Evolutionary conservation across 2,888 invertebrate species (phyloP).

Genomic region (Drosophila greeni): DNA sequence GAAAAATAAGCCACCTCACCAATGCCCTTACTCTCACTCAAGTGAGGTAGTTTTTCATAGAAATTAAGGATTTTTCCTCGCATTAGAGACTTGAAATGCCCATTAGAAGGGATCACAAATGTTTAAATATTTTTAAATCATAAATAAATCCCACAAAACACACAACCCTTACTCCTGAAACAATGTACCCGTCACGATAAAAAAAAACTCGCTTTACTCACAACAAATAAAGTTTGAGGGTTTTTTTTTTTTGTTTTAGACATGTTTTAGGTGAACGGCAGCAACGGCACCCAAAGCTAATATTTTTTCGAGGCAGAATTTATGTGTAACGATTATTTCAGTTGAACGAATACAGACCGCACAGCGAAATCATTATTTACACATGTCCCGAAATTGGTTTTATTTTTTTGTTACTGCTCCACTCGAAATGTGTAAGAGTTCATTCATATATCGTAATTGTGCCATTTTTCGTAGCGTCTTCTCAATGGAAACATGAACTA

Average conservation of each 20-base stretch:
- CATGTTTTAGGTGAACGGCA: slow-evolving; percentile 33
- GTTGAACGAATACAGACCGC: slow-evolving; percentile 49
- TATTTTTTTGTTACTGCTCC: slow-evolving; percentile 2
- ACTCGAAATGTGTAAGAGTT: slow-evolving; percentile 10
- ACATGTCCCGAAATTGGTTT: slow-evolving; percentile 59
- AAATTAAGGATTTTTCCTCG: neutral
- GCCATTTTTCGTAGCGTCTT: neutral
- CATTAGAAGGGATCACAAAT: neutral
- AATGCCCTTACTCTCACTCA: slow-evolving; percentile 10
- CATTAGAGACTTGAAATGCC: neutral
- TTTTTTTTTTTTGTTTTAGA: slow-evolving; percentile 42
- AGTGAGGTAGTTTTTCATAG: neutral
- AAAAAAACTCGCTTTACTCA: neutral
- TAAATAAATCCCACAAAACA: neutral
- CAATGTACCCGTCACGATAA: neutral
- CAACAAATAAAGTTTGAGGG: slow-evolving; percentile 46
- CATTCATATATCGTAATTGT: slow-evolving; percentile 16
- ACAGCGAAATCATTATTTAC: slow-evolving; percentile 57
- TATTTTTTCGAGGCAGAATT: slow-evolving; percentile 54
- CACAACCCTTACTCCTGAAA: neutral
- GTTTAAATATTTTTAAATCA: slow-evolving; percentile 2
- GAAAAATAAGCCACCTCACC: slow-evolving; percentile 13
- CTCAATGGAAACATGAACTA: neutral
- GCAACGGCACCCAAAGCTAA: slow-evolving; percentile 30
- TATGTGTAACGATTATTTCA: slow-evolving; percentile 71